Evolutionary conservation across 2,888 invertebrate genomes (phyloP).

Genomic region (Sisyra terminalis): DNA sequence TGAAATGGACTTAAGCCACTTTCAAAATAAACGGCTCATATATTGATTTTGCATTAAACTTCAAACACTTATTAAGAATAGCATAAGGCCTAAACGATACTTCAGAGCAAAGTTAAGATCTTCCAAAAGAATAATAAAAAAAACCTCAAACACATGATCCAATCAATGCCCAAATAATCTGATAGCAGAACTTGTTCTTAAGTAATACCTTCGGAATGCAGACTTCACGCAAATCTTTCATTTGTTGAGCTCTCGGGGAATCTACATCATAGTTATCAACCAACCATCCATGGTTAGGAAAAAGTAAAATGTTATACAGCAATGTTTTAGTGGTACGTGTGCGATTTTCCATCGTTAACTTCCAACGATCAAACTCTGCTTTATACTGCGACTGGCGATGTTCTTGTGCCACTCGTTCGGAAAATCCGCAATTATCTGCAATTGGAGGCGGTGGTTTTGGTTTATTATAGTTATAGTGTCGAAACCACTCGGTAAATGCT

Average conservation of each 20-base stretch:
- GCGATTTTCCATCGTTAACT: constrained; percentile 48
- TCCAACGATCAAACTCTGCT: constrained; percentile 63
- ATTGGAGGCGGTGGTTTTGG: constrained; percentile 51
- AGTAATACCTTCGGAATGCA: constrained; percentile 67
- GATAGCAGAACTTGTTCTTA: too few species aligned
- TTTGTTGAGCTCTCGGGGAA: constrained; percentile 36
- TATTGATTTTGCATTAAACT: too few species aligned
- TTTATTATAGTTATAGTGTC: constrained; percentile 61
- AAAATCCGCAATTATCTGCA: constrained; percentile 48
- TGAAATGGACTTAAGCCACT: too few species aligned
- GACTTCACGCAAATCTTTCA: constrained; percentile 56
- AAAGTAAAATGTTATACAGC: constrained; percentile 72
- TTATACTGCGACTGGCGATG: constrained; percentile 66
- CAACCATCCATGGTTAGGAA: constrained; percentile 85
- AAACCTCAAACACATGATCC: too few species aligned
- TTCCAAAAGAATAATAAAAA: too few species aligned
- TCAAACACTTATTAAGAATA: too few species aligned
- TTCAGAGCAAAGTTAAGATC: too few species aligned
- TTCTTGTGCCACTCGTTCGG: constrained; percentile 77
- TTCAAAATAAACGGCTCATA: too few species aligned
- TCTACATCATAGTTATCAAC: constrained; percentile 41
- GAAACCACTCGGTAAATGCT: constrained; percentile 79
- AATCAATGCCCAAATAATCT: too few species aligned
- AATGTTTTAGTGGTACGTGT: constrained; percentile 59
- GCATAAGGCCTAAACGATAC: too few species aligned